Evolutionary conservation across 2,888 invertebrate species (phyloP), one percentile per base, ranked within the genome.

Genomic region (Onchidella celtica): DNA sequence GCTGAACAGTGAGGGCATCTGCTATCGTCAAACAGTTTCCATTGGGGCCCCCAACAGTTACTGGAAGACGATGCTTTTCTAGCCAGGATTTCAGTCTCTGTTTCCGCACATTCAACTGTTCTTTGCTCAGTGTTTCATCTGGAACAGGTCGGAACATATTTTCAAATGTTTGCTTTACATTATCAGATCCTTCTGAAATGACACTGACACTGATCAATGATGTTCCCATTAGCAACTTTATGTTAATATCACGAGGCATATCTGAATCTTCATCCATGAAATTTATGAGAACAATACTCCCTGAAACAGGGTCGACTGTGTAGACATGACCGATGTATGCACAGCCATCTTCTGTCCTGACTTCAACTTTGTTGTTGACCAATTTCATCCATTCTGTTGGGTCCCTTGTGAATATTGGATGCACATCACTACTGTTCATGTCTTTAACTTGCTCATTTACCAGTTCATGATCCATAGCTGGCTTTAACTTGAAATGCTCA

Each of bases 291-390:
- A 90, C 91, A 76, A 91, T 82, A 57, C 87, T 90, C 82, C 90
- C 88, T 3, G 92, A 90, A 34, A 92, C 93, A 17, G 93, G 93
- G 78, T 93, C 93, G 9, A 93, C 85, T 0, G 93, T 93, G 83
- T 91, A 92, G 1, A 92, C 91, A 87, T 90, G 88, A 3, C 93
- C 93, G 27, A 83, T 85, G 79, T 91, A 88, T 59, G 89, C 86
- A 1, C 72, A 55, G 0, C 87, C 90, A 84, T 91, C 89, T n/a
- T 86, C 88, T 17, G 89, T 89, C 0, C 84, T 79, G 9, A 92
- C 87, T 57, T 86, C 85, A 21, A 92, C 91, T 81, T 92, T 87
- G 82, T 90, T 91, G 84, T 92, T 88, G 2, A 93, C 86, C 85
- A 89, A 91, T 73, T 89, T 87, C 87, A 91, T 88, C 90, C 90